Evolutionary conservation across 2,113 vertebrate species (phyloP), one percentile per base, ranked within the genome.

Genomic region (Varanus salvator): DNA sequence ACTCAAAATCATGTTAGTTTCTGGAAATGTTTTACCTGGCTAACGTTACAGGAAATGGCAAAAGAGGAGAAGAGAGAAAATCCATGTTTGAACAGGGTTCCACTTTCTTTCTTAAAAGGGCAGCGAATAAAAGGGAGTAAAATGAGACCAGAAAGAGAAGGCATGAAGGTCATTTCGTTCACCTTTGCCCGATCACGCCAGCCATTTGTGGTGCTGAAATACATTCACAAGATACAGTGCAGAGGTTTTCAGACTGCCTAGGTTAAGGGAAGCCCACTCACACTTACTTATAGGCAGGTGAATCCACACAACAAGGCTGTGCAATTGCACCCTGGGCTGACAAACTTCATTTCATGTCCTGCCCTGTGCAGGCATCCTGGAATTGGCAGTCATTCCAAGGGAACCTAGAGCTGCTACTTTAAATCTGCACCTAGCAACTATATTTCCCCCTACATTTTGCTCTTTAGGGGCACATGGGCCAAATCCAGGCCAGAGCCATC

Each of bases 1-100:
- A 48, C 87, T 81, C 85, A 86, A 95, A 92, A 60, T 91, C 3
- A 8, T 60, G 9, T 57, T 69, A 2, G 80, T 94, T 93, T 78
- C 91, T 84, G 86, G 89, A 50, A 38, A 76, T 84, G n/a, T 57
- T 91, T 88, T 88, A 91, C 54, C 68, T 76, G 38, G 21, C 34
- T 81, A 19, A 15, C 27, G 0, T 71, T 87, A 80, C 25, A 90
- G 87, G 72, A 89, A 78, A 89, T 75, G 71, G 89, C 52, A 25
- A 89, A 14, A 4, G 57, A 38, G 80, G 8, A 7, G 50, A 88
- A 88, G 78, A 48, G n/a, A 52, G 68, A 89, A 34, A 38, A 31
- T 48, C 87, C 34, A 76, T n/a, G 71, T n/a, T 88, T 38, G 75
- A 57, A 80, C 27, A 44, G 27, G 0, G 6, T 85, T 88, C 85